These are phyloP conservation scores for Hypothenemus hampei DNA, from an alignment of 1,140 invertebrate genomes.

Conservation along the genomic window DNA sequence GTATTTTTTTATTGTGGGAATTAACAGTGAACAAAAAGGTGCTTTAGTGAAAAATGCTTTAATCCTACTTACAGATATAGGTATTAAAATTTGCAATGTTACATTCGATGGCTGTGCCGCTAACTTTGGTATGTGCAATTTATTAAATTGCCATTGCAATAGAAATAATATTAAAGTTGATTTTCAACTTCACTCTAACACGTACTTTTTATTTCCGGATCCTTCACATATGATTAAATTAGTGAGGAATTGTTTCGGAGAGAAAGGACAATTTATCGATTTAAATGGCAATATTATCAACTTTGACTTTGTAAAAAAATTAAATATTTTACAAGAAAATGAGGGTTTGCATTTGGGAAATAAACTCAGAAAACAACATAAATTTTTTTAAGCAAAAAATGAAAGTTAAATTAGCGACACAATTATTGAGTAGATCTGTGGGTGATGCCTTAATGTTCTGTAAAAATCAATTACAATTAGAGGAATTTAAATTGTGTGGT, in stretches of 20 bases:
- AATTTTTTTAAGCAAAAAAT: no score
- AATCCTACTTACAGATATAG: neutral
- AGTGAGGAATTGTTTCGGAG: conserved; percentile 9
- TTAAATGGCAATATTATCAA: no score
- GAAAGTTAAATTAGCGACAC: no score
- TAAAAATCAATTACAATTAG: no score
- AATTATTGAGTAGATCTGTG: no score
- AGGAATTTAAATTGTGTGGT: no score
- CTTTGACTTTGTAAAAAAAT: no score
- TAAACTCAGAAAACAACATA: no score
- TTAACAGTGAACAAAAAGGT: conserved; percentile 4
- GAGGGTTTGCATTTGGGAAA: no score
- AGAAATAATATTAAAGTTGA: neutral
- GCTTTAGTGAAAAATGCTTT: neutral
- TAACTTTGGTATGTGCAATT: conserved; percentile 4
- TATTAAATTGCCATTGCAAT: neutral
- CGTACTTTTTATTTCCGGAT: conserved; percentile 1
- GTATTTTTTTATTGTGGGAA: conserved; percentile 6
- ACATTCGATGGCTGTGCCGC: conserved; percentile 15
- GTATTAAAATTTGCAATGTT: neutral
- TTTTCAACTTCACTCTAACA: conserved; percentile 1
- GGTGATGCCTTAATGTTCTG: no score
- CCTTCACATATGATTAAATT: conserved; percentile 12
- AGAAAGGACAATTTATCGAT: conserved; percentile 6
- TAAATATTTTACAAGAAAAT: no score